Evolutionary conservation across 2,113 vertebrate species (phyloP).

Genomic region (Corythaeola cristata): DNA sequence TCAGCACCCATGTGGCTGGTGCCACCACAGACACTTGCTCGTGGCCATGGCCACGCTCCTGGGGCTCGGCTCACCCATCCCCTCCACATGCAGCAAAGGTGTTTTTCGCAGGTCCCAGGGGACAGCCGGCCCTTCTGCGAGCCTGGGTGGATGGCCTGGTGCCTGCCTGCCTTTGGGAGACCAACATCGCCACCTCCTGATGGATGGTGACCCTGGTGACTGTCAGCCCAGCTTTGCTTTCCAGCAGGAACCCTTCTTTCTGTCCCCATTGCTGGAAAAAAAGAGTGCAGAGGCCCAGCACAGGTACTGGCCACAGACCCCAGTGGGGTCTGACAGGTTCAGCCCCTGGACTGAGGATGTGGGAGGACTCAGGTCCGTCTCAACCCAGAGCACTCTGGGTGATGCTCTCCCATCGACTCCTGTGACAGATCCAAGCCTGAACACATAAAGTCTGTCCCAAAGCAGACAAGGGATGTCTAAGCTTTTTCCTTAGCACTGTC

Average conservation of each 20-base stretch:
- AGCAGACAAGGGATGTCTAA: neutral
- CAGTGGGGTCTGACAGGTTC: neutral
- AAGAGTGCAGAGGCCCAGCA: neutral
- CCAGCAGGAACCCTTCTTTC: neutral
- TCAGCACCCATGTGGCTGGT: neutral
- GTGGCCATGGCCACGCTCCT: neutral
- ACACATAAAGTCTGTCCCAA: neutral
- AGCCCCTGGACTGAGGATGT: neutral
- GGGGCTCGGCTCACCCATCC: neutral
- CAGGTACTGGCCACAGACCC: neutral
- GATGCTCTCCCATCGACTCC: neutral
- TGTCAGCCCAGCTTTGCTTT: neutral
- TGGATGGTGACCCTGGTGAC: neutral
- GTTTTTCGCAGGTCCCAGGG: neutral
- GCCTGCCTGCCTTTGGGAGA: neutral
- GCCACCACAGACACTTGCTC: neutral
- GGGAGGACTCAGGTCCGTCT: neutral
- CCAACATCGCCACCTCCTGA: neutral
- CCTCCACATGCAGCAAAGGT: rapidly evolving
- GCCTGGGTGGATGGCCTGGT: neutral
- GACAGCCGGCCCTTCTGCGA: neutral
- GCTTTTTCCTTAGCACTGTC: neutral
- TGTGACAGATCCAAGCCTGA: rapidly evolving
- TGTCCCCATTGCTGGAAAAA: neutral
- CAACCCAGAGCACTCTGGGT: rapidly evolving